Base-by-base conservation (phyloP, 1,140 invertebrate genomes). In the Piezodorus guildinii region DNA sequence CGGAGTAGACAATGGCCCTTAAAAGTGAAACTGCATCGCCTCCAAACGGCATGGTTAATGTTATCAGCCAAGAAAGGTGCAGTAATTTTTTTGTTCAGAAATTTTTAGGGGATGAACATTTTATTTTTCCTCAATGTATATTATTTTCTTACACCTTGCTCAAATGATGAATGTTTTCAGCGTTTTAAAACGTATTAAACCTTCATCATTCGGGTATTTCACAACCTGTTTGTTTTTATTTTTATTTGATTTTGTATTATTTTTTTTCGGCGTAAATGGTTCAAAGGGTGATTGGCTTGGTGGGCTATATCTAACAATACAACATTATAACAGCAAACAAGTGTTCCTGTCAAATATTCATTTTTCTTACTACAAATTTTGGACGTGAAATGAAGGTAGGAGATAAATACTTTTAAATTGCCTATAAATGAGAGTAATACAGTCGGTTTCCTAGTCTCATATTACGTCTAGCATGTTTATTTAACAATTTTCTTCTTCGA, bases 11-110 rank as follows among this genome's bases (percentile, higher is more conserved):
- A 44, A 63, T 63, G 62, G 62, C 62, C 62, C 62, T 63, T 49
- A 63, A 63, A 63, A 54, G 46, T 43, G 62, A 63, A 52, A 56
- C 62, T 54, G n/a, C 39, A 23, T 54, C 62, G 27, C 62, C 62
- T 17, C 62, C 62, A 19, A 56, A 63, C 62, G 62, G 62, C 49
- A 44, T 63, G 49, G 62, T 63, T 49, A 52, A 63, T 63, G 51
- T 63, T 63, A 51, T 49, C 21, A 19, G 23, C 17, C 39, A 25
- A 49, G 30, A 63, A 58, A 63, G 62, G 62, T 63, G 62, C 62
- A 63, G 62, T 63, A 63, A 43, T 43, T 49, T 49, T 49, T 49
- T 49, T 17, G 46, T 49, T 49, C 46, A 49, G 21, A 21, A 19
- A 6, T 10, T 10, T 49, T 49, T 49, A 49, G 46, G 46, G 46